Evolutionary conservation across 2,113 vertebrate species (phyloP).

Genomic region (Naja naja): DNA sequence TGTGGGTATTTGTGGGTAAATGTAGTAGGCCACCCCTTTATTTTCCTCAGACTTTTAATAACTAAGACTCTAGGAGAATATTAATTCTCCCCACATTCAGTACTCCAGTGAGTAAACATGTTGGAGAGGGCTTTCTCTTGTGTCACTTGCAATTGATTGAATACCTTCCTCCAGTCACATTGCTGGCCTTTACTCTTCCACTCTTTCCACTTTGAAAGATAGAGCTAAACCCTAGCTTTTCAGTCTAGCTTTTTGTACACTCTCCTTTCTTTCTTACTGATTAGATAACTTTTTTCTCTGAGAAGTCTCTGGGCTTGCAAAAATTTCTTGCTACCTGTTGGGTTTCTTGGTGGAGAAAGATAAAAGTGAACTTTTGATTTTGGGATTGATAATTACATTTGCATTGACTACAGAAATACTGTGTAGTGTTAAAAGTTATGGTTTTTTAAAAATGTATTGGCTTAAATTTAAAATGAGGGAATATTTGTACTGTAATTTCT

Average conservation of each 20-base stretch:
- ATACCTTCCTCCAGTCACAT: neutral
- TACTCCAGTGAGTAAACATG: neutral
- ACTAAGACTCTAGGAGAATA: neutral
- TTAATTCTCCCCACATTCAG: neutral
- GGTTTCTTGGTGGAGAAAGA: neutral
- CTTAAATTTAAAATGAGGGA: neutral
- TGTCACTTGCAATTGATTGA: neutral
- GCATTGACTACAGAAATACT: neutral
- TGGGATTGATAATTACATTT: neutral
- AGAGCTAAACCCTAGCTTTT: neutral
- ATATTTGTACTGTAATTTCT: neutral
- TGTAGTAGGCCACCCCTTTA: constrained; percentile 4
- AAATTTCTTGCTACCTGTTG: neutral
- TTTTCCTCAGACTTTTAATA: constrained; percentile 17
- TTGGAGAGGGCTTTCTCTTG: neutral
- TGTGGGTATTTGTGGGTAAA: neutral
- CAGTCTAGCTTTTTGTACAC: neutral
- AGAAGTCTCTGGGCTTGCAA: neutral
- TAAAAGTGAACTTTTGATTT: neutral
- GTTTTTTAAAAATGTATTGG: neutral
- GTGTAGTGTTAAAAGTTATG: neutral
- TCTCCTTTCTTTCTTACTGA: neutral
- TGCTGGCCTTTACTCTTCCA: neutral
- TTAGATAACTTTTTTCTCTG: neutral
- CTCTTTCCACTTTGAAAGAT: neutral